Base-by-base conservation (phyloP, 2,113 vertebrate species). In the Andinoacara biseriatus region DNA sequence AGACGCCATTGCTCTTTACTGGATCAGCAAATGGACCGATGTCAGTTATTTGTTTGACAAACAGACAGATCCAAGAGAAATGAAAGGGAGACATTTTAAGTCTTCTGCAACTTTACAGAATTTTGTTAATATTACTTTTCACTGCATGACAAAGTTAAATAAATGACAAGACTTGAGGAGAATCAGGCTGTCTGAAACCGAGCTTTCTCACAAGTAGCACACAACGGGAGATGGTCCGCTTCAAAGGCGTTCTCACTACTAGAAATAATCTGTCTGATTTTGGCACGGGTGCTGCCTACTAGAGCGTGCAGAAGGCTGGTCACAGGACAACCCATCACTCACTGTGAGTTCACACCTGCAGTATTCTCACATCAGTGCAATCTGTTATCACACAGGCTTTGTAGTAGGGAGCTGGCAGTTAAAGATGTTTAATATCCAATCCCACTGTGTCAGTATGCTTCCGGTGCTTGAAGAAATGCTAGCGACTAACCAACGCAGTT, bases 331-430 rank as follows among this genome's bases (percentile, higher is more conserved):
- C 67, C 43, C 67, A 54, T 72, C 43, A 72, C 67, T 72, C 46
- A 72, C 46, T 72, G 67, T 72, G 67, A 72, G 46, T 54, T 72
- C 67, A 54, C 67, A 72, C 67, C 24, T 72, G 46, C 10, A 72
- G 46, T 31, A 72, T 72, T 72, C 46, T 72, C 46, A 54, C 67
- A 72, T 72, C 67, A 72, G 0, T 54, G 67, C 67, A 72, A 54
- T 72, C 67, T 72, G 67, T 52, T 72, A 33, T 33, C 67, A 72
- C 67, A 54, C 67, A 72, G 29, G 46, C 46, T 72, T 72, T 72
- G 67, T 54, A 29, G 26, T 33, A 33, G 67, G 67, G 26, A 54
- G 46, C 46, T 72, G 67, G 46, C 67, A 54, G 67, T 54, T 54
- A 29, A 54, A 54, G 18, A 72, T 72, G 67, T 54, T 72, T 33